A percentile compares a stretch with the other conserved stretches of the same genome.
These are phyloP conservation scores for Cygnus atratus DNA, from an alignment of 2,113 vertebrate species.

Conservation along the genomic window DNA sequence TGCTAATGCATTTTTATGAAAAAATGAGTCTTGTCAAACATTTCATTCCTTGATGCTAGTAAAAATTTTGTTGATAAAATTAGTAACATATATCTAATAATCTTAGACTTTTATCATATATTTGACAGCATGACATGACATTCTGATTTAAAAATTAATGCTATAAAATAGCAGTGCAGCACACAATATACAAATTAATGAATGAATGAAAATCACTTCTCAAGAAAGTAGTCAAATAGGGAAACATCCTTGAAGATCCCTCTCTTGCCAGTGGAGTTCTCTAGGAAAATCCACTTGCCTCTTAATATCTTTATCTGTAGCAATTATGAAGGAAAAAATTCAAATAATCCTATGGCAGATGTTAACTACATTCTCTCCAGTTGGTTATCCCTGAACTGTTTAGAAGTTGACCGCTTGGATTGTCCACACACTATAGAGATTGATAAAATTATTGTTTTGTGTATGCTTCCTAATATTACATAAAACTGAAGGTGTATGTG, in stretches of 20 bases:
- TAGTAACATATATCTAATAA: neutral
- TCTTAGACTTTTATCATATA: neutral
- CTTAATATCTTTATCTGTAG: neutral
- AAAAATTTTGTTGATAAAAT: neutral
- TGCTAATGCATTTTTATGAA: neutral
- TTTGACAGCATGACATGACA: neutral
- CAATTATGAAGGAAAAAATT: neutral
- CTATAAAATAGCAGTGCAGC: neutral
- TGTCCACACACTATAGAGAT: neutral
- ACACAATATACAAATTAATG: neutral
- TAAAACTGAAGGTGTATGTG: neutral
- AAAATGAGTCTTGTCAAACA: neutral
- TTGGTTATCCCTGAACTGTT: neutral
- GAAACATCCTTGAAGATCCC: neutral
- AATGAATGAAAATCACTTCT: neutral
- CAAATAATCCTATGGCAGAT: neutral
- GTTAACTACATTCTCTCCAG: neutral
- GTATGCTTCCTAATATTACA: too few species aligned
- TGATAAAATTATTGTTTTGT: neutral
- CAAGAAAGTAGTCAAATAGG: neutral
- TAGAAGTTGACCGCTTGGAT: neutral
- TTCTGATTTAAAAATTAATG: neutral
- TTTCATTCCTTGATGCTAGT: neutral
- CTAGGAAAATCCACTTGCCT: neutral
- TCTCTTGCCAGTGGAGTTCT: neutral